phyloP scores from a whole-genome alignment of 1,140 invertebrate species.

The Ips nitidus region DNA sequence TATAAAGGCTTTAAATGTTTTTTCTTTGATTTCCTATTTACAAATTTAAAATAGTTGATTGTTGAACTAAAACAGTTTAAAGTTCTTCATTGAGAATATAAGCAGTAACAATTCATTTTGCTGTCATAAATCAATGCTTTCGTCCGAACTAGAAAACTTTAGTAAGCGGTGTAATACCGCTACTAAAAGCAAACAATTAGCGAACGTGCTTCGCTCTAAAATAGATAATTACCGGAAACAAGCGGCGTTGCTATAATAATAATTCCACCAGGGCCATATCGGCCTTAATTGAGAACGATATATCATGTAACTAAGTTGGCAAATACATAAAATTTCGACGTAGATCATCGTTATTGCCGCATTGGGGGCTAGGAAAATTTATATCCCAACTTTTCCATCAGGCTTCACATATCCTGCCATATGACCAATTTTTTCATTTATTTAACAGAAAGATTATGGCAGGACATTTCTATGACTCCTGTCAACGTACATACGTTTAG shows the following conservation, averaged over 20 bases:
- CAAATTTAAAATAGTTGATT: too few species aligned
- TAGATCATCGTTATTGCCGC: slow-evolving; percentile 45
- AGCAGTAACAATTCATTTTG: too few species aligned
- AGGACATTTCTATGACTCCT: not conserved
- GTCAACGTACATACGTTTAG: not conserved
- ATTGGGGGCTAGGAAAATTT: slow-evolving; percentile 27
- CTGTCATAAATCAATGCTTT: slow-evolving; percentile 8
- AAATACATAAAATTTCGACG: slow-evolving; percentile 45
- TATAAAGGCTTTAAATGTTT: too few species aligned
- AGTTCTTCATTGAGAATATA: too few species aligned
- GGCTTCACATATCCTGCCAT: not conserved
- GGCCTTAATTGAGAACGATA: slow-evolving; percentile 31
- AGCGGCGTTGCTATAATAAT: slow-evolving; percentile 9
- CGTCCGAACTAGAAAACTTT: slow-evolving; percentile 8
- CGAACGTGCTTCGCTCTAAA: slow-evolving; percentile 11
- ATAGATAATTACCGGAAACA: slow-evolving; percentile 15
- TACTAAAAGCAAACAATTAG: slow-evolving; percentile 13
- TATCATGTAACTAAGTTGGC: slow-evolving; percentile 45
- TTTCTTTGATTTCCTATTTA: too few species aligned
- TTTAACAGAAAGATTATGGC: too few species aligned
- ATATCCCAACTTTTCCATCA: slow-evolving; percentile 14
- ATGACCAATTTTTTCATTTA: not conserved
- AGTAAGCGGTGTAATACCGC: slow-evolving; percentile 6
- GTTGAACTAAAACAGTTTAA: too few species aligned
- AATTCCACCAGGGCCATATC: slow-evolving; percentile 13